Base-by-base conservation (phyloP, 2,888 invertebrate genomes). In the Tribolium freemani region DNA sequence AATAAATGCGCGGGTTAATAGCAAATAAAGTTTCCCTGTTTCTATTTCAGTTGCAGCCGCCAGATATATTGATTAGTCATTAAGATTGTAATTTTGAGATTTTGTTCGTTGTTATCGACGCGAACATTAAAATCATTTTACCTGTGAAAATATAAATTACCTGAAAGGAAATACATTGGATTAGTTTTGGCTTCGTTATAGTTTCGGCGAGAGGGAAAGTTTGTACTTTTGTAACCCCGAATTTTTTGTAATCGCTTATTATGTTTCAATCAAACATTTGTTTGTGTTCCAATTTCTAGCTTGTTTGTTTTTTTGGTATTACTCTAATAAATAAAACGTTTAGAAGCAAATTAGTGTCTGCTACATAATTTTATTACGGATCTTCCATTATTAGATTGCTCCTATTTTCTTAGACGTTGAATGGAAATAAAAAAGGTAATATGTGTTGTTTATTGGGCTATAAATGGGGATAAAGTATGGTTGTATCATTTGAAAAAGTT, bases 341-440 rank as follows among this genome's bases (percentile, higher is more conserved):
- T 48, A 16, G 48, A 48, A 16, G 8, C 48, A 16, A 16, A 16
- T 38, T 38, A 38, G 38, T 38, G 38, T 38, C 38, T 38, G 8
- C 38, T 38, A 38, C 16, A 31, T 56, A 31, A 56, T 56, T 38
- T 56, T 31, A 31, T 56, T 56, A 56, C 13, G 26, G 56, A 31
- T 56, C 56, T n/a, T 38, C 38, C 56, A 56, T 56, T 38, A 56
- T 56, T 56, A 13, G 56, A 56, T 56, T 56, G 56, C 31, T 16
- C 13, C 26, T 56, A 16, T 38, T 56, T 16, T 56, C 31, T 56
- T 31, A 16, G 30, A 56, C 20, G 56, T 31, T n/a, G 11, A 31
- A 56, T 10, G 8, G 38, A 31, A 56, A 31, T 30, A 56, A 56
- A 56, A 56, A 38, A 38, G 11, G 10, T 11, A 31, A 31, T 38